Evolutionary conservation across 2,888 invertebrate genomes (phyloP).

Genomic region (Craniophora ligustri): DNA sequence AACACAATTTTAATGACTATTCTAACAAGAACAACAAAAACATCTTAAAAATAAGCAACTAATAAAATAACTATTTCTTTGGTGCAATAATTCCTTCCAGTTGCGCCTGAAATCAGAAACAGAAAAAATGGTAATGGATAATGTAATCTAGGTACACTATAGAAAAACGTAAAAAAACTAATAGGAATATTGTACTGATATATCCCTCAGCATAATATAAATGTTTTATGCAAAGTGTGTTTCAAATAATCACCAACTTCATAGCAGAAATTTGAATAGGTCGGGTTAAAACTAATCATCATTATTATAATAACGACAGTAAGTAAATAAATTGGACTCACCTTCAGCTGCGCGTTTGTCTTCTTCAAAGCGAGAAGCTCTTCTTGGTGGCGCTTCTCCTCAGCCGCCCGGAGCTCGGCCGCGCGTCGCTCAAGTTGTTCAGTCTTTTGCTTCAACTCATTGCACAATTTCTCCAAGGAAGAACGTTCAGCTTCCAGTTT

Average conservation of each 20-base stretch:
- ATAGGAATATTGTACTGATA: too few relatives aligned
- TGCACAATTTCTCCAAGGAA: slow-evolving; percentile 89
- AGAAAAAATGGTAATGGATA: neutral
- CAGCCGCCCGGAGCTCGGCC: slow-evolving; percentile 94
- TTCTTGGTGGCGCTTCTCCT: slow-evolving; percentile 97
- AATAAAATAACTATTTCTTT: slow-evolving; percentile 90
- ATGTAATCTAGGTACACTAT: too few relatives aligned
- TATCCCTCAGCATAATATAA: too few relatives aligned
- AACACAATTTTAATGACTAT: slow-evolving; percentile 47
- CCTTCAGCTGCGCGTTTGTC: slow-evolving; percentile 97
- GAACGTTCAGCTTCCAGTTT: slow-evolving; percentile 91
- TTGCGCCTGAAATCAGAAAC: slow-evolving; percentile 91
- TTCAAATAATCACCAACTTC: neutral
- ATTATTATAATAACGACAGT: neutral
- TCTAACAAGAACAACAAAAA: slow-evolving; percentile 50
- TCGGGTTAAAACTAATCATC: too few relatives aligned
- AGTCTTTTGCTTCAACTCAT: slow-evolving; percentile 89
- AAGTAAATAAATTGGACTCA: slow-evolving; percentile 11
- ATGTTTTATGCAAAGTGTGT: neutral
- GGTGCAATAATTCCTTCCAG: slow-evolving; percentile 98
- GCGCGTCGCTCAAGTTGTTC: slow-evolving; percentile 95
- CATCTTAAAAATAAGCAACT: slow-evolving; percentile 54
- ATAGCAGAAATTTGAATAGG: neutral
- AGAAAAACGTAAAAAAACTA: too few relatives aligned
- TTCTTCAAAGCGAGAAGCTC: slow-evolving; percentile 97